phyloP scores from a whole-genome alignment of 2,888 invertebrate species.

The Hedya salicella region DNA sequence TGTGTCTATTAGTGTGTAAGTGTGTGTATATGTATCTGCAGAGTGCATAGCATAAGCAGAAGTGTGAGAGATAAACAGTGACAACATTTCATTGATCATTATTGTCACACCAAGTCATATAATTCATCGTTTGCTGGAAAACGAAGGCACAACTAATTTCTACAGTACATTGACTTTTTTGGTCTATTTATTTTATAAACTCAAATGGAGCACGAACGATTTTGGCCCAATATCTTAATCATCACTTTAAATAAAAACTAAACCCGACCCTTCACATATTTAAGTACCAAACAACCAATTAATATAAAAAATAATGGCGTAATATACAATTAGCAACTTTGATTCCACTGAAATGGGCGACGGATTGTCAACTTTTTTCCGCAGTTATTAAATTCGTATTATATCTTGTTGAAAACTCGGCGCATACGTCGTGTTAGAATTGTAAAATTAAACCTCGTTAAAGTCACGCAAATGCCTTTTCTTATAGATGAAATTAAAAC shows the following conservation, averaged over 20 bases:
- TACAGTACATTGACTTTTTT: background rate
- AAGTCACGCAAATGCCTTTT: slow-evolving; percentile 38
- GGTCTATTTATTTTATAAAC: background rate
- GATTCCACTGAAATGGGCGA: background rate
- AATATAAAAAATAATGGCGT: slow-evolving; percentile 13
- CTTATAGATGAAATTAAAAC: slow-evolving; percentile 11
- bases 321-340: slow-evolving; percentile 9
- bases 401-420: background rate
- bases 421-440: background rate
- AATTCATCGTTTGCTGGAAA: background rate
- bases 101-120: background rate
- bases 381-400: background rate
- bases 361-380: background rate
- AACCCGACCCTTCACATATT: background rate
- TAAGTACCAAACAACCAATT: slow-evolving; percentile 14
- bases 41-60: too few relatives aligned
- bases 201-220: background rate
- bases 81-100: too few relatives aligned
- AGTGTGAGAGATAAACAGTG: too few relatives aligned
- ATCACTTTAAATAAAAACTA: background rate
- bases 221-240: background rate
- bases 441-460: slow-evolving; percentile 22
- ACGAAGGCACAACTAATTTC: slow-evolving; percentile 2
- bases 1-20: too few relatives aligned
- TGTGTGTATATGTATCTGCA: too few relatives aligned